Conservation (phyloP, 1,140 invertebrate species). For the Sarcophaga peregrina region DNA sequence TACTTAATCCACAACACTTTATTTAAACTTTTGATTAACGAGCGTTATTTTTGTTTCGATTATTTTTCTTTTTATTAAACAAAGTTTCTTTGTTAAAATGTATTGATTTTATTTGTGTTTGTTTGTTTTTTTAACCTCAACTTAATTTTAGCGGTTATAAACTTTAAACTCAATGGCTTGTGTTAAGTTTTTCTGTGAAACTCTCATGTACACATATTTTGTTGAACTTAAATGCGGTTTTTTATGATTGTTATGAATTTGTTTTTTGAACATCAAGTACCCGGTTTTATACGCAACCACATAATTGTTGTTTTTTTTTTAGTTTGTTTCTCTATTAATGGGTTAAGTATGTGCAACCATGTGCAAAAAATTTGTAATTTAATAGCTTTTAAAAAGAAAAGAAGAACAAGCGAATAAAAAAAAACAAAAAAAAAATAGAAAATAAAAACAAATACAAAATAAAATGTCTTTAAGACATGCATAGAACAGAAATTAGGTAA, state of each 20-base stretch:
- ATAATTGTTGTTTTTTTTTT: background rate
- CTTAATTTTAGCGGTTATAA: background rate
- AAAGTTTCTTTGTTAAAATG: background rate
- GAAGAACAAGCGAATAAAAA: background rate
- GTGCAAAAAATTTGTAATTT: slow-evolving; percentile 1
- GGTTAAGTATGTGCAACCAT: slow-evolving; percentile 14
- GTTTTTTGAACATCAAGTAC: background rate
- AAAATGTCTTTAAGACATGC: no score
- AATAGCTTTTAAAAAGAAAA: background rate
- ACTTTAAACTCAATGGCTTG: background rate
- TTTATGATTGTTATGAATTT: background rate
- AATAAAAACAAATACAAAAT: no score
- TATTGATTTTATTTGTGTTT: background rate
- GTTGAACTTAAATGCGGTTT: background rate
- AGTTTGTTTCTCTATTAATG: background rate
- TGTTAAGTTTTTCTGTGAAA: background rate
- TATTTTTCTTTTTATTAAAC: no score
- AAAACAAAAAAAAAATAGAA: background rate
- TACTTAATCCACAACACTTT: no score
- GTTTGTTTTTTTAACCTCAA: background rate
- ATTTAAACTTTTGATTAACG: no score
- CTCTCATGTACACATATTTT: background rate
- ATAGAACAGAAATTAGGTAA: no score
- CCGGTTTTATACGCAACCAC: background rate
- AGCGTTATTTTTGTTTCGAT: no score